Percentiles rank a stretch among this genome's conserved stretches.
These are phyloP conservation scores for Chalcis sispes DNA, from an alignment of 2,888 invertebrate species.

Conservation along the genomic window DNA sequence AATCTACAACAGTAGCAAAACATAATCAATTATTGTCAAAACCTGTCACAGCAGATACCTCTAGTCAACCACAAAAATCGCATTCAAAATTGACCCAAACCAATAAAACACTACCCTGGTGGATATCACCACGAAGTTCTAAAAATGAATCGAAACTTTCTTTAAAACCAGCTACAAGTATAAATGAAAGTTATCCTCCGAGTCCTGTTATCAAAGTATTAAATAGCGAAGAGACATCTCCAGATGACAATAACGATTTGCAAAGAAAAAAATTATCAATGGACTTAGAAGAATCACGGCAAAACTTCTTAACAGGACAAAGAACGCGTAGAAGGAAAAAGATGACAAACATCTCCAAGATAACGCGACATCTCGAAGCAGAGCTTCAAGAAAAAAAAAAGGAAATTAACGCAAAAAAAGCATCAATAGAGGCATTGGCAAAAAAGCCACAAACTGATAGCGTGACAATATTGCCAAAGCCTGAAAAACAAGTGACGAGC, in stretches of 20 bases:
- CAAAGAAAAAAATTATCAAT: background rate
- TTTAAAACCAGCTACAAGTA: background rate
- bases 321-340: slow-evolving; percentile 28
- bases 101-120: slow-evolving; percentile 22
- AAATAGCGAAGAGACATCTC: slow-evolving; percentile 9
- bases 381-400: slow-evolving; percentile 30
- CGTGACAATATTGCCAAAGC: slow-evolving; percentile 1
- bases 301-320: background rate
- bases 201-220: background rate
- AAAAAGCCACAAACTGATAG: background rate
- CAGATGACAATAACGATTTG: too few species aligned
- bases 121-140: background rate
- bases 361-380: slow-evolving; percentile 32
- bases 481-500: slow-evolving; percentile 7
- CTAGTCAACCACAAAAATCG: background rate
- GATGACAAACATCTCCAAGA: slow-evolving; percentile 30
- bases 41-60: background rate
- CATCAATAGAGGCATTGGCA: background rate
- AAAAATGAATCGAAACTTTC: background rate
- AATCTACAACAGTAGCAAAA: background rate
- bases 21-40: too few species aligned
- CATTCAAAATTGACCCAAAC: background rate
- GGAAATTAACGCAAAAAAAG: background rate
- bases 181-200: background rate
- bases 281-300: background rate